phyloP scores from a whole-genome alignment of 2,797 vertebrate genomes.

The Pterois miles region DNA sequence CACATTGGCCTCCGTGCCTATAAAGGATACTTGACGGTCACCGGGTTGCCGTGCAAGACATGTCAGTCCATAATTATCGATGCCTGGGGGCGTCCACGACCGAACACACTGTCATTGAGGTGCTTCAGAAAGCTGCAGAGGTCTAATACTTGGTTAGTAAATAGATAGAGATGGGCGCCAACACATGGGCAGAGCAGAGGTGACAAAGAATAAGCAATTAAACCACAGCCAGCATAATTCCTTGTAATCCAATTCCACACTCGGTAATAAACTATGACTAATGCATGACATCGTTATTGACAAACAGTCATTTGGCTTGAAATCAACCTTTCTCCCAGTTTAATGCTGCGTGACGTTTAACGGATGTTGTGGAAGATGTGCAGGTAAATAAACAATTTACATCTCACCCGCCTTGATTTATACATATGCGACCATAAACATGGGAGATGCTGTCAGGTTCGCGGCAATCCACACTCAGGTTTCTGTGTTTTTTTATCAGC shows the following conservation, averaged over 20 bases:
- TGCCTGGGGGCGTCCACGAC: conserved; percentile 45
- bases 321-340: conserved; percentile 1
- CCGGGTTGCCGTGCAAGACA: conserved; percentile 32
- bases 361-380: background rate
- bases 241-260: conserved; percentile 34
- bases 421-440: conserved; percentile 31
- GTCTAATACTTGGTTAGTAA: conserved; percentile 20
- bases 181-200: conserved; percentile 28
- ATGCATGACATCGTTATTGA: conserved; percentile 31
- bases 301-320: conserved; percentile 26
- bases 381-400: conserved; percentile 7
- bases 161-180: conserved; percentile 6
- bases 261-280: conserved; percentile 46
- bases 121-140: conserved; percentile 40
- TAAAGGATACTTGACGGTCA: conserved; percentile 44
- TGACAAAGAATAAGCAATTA: conserved; percentile 41
- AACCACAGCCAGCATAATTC: conserved; percentile 24
- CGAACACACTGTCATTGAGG: conserved; percentile 43
- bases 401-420: conserved; percentile 38
- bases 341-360: conserved; percentile 10
- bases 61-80: conserved; percentile 51
- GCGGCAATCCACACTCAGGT: background rate
- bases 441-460: conserved; percentile 26
- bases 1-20: background rate
- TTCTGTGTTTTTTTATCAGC: conserved; percentile 33